Evolutionary conservation across 2,797 vertebrate genomes (phyloP).

Genomic region (Neopelma chrysocephalum): DNA sequence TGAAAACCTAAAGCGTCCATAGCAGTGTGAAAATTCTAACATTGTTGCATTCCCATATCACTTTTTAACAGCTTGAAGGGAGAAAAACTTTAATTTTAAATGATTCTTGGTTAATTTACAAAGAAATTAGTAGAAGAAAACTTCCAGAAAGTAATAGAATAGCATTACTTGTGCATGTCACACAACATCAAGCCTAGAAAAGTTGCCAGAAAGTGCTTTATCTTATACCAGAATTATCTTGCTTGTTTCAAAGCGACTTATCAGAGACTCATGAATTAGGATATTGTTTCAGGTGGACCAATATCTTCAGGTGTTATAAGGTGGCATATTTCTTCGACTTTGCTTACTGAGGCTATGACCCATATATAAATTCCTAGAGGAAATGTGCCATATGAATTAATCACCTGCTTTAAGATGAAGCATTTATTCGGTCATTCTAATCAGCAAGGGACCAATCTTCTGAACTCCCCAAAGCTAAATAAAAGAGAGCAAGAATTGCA

Average conservation of each 20-base stretch:
- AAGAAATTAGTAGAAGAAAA: slow-evolving; percentile 66
- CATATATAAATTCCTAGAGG: neutral
- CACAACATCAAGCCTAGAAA: slow-evolving; percentile 52
- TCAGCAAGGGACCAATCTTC: neutral
- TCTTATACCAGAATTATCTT: neutral
- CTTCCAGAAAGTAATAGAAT: slow-evolving; percentile 56
- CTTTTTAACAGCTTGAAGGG: slow-evolving; percentile 61
- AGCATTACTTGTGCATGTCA: slow-evolving; percentile 38
- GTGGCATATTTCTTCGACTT: neutral
- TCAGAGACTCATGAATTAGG: neutral
- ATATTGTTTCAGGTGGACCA: neutral
- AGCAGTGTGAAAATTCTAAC: slow-evolving; percentile 58
- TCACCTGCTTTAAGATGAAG: neutral
- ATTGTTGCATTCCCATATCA: slow-evolving; percentile 19
- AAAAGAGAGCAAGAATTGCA: neutral
- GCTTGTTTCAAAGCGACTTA: neutral
- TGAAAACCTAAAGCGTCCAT: slow-evolving; percentile 41
- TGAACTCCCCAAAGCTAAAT: neutral
- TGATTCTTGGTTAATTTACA: slow-evolving; percentile 71
- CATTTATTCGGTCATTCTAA: neutral
- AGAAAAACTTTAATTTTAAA: slow-evolving; percentile 60
- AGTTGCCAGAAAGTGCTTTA: slow-evolving; percentile 10
- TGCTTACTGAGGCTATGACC: neutral
- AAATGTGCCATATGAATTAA: neutral
- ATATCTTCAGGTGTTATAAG: neutral